Evolutionary conservation across 2,888 invertebrate genomes (phyloP), one percentile per base, ranked within the genome.

Genomic region (Volucella bombylans): DNA sequence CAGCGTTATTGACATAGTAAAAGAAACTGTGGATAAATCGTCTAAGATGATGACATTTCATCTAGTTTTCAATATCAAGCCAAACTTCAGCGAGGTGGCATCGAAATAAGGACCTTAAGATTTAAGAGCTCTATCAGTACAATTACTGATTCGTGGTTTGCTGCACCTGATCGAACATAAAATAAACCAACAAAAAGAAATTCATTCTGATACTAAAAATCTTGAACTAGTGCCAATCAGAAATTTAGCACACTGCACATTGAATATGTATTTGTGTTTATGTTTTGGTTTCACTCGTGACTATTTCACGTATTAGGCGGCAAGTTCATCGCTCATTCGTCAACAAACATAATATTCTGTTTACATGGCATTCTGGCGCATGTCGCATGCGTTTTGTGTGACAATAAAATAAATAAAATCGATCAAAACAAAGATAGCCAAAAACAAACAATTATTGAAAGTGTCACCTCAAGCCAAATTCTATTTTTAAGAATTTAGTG

Each of bases 401-500:
- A 31, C 6, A 31, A 31, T 31, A 31, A 6, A 31, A 6, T 31
- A 31, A 45, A 67, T 54, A 68, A 54, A 45, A 45, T 45, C 45
- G 4, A 50, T 31, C 18, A 52, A 23, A 72, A 54, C 23, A 59
- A 50, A 52, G 18, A 18, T 45, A 54, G 8, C 10, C 2, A 12
- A 8, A 47, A 55, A 38, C 2, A 38, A 11, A 43, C 31, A 45
- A 50, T 50, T 38, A n/a, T 47, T 31, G 14, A 54, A 72, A 45
- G 15, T 11, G 57, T 62, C 10, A 47, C 23, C 73, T 57, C 14
- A 80, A 55, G 71, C 47, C 52, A 79, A 83, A 59, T 65, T 39
- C 64, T 79, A 83, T 59, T 74, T 79, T 79, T 74, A 79, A 38
- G 38, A 65, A 62, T 49, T 65, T 55, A 79, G 79, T 79, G 69